Evolutionary conservation across 2,797 vertebrate genomes (phyloP).

Genomic region (Xyrichtys novacula): DNA sequence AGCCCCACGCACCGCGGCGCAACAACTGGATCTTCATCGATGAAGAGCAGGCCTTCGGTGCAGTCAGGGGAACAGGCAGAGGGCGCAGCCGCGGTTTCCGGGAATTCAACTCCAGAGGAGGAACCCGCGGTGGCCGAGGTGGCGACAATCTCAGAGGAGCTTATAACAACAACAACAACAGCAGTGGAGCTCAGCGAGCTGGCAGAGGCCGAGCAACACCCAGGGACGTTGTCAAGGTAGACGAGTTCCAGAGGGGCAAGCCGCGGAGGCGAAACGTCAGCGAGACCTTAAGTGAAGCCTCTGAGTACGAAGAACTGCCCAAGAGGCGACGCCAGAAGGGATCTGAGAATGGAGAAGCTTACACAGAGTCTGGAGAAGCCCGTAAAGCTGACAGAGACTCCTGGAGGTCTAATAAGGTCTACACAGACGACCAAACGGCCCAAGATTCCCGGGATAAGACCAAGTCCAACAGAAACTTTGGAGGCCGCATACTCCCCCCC

Average conservation of each 20-base stretch:
- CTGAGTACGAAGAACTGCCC: conserved; percentile 97
- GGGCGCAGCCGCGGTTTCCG: conserved; percentile 92
- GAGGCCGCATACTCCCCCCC: conserved; percentile 90
- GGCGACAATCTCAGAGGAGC: conserved; percentile 73
- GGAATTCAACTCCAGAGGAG: conserved; percentile 91
- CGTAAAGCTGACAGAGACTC: conserved; percentile 92
- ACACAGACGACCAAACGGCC: conserved; percentile 87
- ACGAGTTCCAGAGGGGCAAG: conserved; percentile 92
- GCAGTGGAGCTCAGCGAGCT: conserved; percentile 75
- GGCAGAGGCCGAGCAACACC: conserved; percentile 86
- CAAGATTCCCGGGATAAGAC: conserved; percentile 86
- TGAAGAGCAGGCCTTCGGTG: conserved; percentile 96
- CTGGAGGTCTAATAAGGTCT: conserved; percentile 94
- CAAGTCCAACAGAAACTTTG: conserved; percentile 88
- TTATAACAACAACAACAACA: conserved; percentile 68
- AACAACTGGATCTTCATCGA: conserved; percentile 99
- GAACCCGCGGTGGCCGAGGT: conserved; percentile 71
- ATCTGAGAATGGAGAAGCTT: conserved; percentile 87
- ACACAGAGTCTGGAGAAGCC: conserved; percentile 81
- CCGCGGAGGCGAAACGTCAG: conserved; percentile 94
- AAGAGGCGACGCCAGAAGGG: conserved; percentile 94
- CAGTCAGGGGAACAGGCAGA: conserved; percentile 87
- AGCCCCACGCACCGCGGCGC: conserved; percentile 88
- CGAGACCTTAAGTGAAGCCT: conserved; percentile 95
- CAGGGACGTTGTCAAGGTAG: conserved; percentile 88